phyloP scores from a whole-genome alignment of 2,888 invertebrate genomes.

The Miltochrista miniata region DNA sequence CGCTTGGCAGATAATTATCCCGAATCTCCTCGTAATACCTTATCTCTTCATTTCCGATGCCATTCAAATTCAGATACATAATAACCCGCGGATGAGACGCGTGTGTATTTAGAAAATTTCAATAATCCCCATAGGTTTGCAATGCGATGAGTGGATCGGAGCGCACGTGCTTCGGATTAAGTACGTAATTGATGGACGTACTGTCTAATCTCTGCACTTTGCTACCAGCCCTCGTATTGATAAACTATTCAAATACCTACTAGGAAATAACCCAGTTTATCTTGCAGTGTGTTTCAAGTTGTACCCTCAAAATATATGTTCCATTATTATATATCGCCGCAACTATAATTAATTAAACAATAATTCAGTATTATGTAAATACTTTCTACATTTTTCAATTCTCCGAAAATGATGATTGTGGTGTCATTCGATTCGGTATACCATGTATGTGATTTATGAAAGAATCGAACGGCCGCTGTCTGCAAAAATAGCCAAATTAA shows the following conservation, averaged over 20 bases:
- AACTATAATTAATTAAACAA: too few relatives aligned
- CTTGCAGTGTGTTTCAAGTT: too few relatives aligned
- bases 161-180: slow-evolving; percentile 79
- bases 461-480: too few relatives aligned
- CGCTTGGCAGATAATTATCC: not conserved
- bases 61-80: slow-evolving; percentile 22
- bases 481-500: too few relatives aligned
- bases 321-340: too few relatives aligned
- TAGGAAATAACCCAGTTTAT: slow-evolving; percentile 18
- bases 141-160: slow-evolving; percentile 58
- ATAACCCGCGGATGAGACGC: slow-evolving; percentile 36
- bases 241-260: slow-evolving; percentile 26
- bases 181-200: slow-evolving; percentile 74
- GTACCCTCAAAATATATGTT: too few relatives aligned
- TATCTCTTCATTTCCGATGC: slow-evolving; percentile 27
- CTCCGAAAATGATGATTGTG: too few relatives aligned
- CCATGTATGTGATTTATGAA: too few relatives aligned
- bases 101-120: slow-evolving; percentile 64
- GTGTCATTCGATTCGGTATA: too few relatives aligned
- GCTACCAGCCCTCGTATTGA: slow-evolving; percentile 39
- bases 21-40: slow-evolving; percentile 24
- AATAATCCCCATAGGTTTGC: slow-evolving; percentile 76
- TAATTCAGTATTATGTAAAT: too few relatives aligned
- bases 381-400: too few relatives aligned
- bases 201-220: slow-evolving; percentile 79